A percentile compares a stretch with the other conserved stretches of the same genome.
Evolutionary conservation across 2,888 invertebrate genomes (phyloP).

Genomic region (Lamproptera curius): DNA sequence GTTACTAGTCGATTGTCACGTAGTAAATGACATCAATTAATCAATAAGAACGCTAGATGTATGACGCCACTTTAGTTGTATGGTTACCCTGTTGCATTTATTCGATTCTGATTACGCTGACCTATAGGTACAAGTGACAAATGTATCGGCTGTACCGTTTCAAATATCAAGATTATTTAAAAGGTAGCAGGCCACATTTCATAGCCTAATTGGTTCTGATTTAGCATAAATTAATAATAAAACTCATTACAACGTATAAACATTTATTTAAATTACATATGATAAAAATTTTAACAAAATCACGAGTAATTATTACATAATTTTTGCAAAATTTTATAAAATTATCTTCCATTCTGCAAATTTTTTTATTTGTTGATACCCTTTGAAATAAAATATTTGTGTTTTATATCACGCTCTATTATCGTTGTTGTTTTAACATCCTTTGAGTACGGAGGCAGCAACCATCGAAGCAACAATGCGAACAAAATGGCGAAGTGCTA

Average conservation of each 20-base stretch:
- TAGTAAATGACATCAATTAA: too few relatives aligned
- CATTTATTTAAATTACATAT: not conserved
- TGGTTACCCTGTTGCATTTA: too few relatives aligned
- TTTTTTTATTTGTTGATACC: constrained; percentile 2
- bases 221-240: not conserved
- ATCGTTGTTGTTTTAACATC: constrained; percentile 3
- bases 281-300: not conserved
- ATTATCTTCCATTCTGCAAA: too few relatives aligned
- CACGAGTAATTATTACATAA: not conserved
- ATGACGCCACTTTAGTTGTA: too few relatives aligned
- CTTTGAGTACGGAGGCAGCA: constrained; percentile 4
- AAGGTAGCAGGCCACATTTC: too few relatives aligned
- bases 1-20: too few relatives aligned
- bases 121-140: too few relatives aligned
- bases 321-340: not conserved
- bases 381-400: constrained; percentile 5
- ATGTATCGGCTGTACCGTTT: too few relatives aligned
- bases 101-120: too few relatives aligned
- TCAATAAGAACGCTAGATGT: too few relatives aligned
- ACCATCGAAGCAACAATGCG: constrained; percentile 1
- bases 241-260: not conserved
- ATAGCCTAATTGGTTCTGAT: not conserved
- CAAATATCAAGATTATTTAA: too few relatives aligned
- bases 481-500: constrained; percentile 4
- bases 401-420: constrained; percentile 5